Percentiles rank a stretch among this genome's conserved stretches.
Evolutionary conservation across 2,113 vertebrate genomes (phyloP).

Genomic region (Malurus melanocephalus): DNA sequence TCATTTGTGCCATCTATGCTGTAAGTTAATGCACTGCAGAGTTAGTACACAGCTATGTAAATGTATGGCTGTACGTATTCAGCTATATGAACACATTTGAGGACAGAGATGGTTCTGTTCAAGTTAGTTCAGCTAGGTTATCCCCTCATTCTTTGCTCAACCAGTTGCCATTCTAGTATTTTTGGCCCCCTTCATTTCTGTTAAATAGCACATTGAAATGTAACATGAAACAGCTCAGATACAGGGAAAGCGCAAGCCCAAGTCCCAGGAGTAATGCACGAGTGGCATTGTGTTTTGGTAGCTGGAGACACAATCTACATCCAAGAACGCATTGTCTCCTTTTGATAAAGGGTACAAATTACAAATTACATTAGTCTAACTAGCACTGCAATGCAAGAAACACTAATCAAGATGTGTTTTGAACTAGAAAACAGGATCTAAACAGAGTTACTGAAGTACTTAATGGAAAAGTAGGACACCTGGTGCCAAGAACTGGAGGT

Average conservation of each 20-base stretch:
- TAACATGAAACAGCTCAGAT: neutral
- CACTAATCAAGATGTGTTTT: conserved; percentile 54
- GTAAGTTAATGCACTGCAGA: neutral
- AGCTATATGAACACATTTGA: neutral
- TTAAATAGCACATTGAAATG: neutral
- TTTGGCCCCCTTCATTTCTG: neutral
- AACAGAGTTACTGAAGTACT: conserved; percentile 70
- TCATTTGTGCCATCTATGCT: neutral
- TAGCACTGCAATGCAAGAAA: neutral
- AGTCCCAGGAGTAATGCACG: neutral
- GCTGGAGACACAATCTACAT: neutral
- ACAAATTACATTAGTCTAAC: neutral
- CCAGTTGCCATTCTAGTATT: neutral
- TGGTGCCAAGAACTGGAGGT: conserved; percentile 74
- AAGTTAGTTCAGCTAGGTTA: neutral
- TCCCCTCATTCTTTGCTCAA: neutral
- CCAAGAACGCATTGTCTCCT: neutral
- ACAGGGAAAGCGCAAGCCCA: neutral
- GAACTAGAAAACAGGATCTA: conserved; percentile 43
- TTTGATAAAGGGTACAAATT: conserved; percentile 26
- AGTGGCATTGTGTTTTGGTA: neutral
- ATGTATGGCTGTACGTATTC: neutral
- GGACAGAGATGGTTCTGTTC: neutral
- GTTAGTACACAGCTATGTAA: neutral
- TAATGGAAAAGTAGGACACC: conserved; percentile 74